phyloP scores from a whole-genome alignment of 2,113 vertebrate genomes.

The Nothocercus julius region DNA sequence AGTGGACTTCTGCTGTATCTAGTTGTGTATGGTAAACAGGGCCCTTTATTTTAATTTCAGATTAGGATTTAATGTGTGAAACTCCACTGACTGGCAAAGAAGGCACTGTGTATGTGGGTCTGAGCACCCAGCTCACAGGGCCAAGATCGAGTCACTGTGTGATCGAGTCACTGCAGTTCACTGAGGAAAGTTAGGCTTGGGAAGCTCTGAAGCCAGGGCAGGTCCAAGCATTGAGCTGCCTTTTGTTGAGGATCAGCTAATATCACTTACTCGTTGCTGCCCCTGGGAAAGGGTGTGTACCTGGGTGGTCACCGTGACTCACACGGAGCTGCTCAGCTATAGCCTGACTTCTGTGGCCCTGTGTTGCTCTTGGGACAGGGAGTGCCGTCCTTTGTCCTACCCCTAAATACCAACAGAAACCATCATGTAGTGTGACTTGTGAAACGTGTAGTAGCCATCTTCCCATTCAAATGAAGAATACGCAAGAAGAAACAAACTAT shows the following conservation, averaged over 20 bases:
- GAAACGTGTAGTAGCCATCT: neutral
- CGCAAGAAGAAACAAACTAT: neutral
- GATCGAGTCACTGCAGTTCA: no score
- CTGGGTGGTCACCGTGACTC: neutral
- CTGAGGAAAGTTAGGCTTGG: neutral
- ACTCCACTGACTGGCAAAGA: neutral
- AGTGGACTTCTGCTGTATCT: neutral
- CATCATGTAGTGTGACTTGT: fast-evolving
- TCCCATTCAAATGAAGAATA: neutral
- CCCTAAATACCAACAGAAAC: neutral
- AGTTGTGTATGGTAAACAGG: fast-evolving
- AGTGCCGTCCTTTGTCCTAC: neutral
- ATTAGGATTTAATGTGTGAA: neutral
- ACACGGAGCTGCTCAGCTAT: neutral
- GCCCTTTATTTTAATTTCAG: neutral
- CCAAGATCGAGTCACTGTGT: fast-evolving
- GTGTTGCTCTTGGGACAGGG: neutral
- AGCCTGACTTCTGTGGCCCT: neutral
- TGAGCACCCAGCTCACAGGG: fast-evolving
- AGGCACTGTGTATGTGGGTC: fast-evolving
- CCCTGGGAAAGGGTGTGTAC: fast-evolving
- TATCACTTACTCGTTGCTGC: fast-evolving
- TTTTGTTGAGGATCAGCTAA: neutral
- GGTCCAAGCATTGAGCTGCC: neutral
- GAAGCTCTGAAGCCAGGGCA: neutral